Conservation (phyloP, 2,113 vertebrate species). For the Colius striatus region DNA sequence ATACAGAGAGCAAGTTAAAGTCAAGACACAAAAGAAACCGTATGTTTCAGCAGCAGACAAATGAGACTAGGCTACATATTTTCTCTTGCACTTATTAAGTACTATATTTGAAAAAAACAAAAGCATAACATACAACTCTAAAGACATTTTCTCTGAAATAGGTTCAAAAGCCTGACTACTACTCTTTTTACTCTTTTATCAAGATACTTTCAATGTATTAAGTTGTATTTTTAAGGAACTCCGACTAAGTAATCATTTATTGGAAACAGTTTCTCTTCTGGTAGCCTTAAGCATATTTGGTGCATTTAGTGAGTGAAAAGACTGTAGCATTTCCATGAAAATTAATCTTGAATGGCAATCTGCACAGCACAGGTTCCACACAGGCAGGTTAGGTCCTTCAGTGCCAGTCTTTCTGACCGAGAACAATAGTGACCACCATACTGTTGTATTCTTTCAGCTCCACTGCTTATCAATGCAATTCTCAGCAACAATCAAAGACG, state of each 20-base stretch:
- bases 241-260: neutral
- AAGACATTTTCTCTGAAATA: neutral
- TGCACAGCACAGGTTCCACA: neutral
- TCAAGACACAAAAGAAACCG: neutral
- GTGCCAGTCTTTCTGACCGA: neutral
- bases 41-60: neutral
- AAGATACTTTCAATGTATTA: neutral
- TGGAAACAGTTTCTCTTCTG: neutral
- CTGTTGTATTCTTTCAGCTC: neutral
- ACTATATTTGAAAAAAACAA: neutral
- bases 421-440: slow-evolving; percentile 9
- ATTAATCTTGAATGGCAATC: fast-evolving
- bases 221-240: neutral
- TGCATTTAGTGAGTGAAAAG: neutral
- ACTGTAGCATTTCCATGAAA: neutral
- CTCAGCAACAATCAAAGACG: neutral
- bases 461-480: neutral
- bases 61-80: neutral
- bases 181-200: no score
- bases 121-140: neutral
- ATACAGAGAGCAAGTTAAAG: neutral
- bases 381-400: neutral
- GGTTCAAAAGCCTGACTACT: neutral
- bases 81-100: neutral
- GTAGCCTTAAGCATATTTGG: neutral